A percentile compares a stretch with the other conserved stretches of the same genome.
Conservation (phyloP, 2,888 invertebrate species). For the Priocnemis perturbator region DNA sequence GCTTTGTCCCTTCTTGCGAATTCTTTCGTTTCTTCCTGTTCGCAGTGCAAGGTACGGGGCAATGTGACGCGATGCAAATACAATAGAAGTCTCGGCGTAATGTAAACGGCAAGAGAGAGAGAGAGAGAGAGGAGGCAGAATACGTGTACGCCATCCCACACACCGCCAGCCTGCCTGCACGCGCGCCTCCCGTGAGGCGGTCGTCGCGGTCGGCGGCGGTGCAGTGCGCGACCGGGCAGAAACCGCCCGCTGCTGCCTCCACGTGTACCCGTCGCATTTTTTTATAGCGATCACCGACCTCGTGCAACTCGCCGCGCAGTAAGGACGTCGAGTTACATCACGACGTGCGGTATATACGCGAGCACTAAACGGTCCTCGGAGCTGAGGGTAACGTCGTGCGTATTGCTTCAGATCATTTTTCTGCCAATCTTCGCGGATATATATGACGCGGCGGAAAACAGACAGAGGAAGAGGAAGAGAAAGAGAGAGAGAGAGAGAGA, state of each 20-base stretch:
- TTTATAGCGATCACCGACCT: conserved; percentile 80
- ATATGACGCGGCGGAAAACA: neutral
- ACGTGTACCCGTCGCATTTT: conserved; percentile 74
- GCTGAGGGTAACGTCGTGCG: neutral
- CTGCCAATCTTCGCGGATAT: too few species aligned
- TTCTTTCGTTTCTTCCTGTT: too few species aligned
- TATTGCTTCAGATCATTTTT: neutral
- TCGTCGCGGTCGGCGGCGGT: conserved; percentile 58
- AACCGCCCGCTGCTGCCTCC: conserved; percentile 71
- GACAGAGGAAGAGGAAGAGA: neutral
- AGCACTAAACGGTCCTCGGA: neutral
- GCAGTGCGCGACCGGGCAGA: conserved; percentile 50
- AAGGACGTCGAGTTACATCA: conserved; percentile 75
- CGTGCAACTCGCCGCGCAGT: conserved; percentile 79
- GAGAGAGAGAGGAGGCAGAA: neutral
- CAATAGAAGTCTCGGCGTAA: neutral
- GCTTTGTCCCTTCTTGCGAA: too few species aligned
- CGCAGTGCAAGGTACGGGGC: too few species aligned
- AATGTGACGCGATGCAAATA: neutral
- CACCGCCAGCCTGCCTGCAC: conserved; percentile 54
- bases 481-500: neutral
- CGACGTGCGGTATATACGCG: conserved; percentile 28
- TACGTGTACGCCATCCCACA: neutral
- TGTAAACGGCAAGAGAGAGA: neutral
- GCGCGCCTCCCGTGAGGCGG: conserved; percentile 66